Base-by-base conservation (phyloP, 1,140 invertebrate species). In the Psilanteris sp. region DNA sequence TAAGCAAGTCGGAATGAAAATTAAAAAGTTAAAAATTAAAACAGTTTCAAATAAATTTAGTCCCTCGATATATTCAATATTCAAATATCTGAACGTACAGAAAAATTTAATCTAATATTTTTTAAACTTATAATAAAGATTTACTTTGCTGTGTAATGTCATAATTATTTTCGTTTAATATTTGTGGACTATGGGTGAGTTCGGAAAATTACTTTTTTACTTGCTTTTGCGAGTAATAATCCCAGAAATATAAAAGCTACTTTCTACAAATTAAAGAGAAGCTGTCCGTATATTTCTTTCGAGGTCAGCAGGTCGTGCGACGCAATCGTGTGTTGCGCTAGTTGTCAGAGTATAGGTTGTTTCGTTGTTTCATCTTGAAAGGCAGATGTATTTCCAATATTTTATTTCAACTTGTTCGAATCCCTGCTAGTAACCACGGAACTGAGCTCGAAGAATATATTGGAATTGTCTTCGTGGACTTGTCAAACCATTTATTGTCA, bases 401-500 rank as follows among this genome's bases (percentile, higher is more conserved):
- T 79, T 78, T 64, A 76, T 52, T 59, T 46, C 27, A 43, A 61
- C 46, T 54, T 46, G 27, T 41, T 16, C 13, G 4, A 13, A 9
- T 24, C 24, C 48, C 24, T 22, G 15, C 16, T 22, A 22, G 73
- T 31, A 43, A 39, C 46, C 26, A 14, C 3, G 24, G 31, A 54
- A 39, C 22, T 32, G 43, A 39, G 36, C 43, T 57, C 34, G 31
- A 77, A 73, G 70, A 82, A 85, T 85, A 85, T 85, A 85, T 84
- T 80, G 83, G 75, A 81, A 81, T 74, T 82, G 82, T 83, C 83
- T 82, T 82, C 64, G 59, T 64, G 55, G 77, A 68, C 73, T 72
- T 77, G 81, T 79, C 73, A 70, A 61, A 68, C 77, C 78, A 81
- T 85, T 84, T 81, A 81, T 85, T 81, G 81, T 84, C 83, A 81